A percentile compares a stretch with the other conserved stretches of the same genome.
These are phyloP conservation scores for Capreolus pygargus DNA, from an alignment of 2,113 vertebrate species.

Conservation along the genomic window DNA sequence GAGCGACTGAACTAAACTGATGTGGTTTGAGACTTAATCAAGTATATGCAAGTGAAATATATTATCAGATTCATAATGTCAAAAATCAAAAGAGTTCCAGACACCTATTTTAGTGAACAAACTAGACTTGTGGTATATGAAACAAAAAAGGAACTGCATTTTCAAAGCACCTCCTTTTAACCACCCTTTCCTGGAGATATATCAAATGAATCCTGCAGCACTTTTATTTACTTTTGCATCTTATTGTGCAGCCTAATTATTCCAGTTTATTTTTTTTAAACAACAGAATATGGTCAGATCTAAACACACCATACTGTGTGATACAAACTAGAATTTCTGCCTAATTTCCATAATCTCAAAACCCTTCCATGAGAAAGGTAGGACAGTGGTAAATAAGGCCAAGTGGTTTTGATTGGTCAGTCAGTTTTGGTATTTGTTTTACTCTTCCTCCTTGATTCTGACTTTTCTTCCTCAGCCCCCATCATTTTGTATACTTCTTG, in stretches of 20 bases:
- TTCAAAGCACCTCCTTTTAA: background rate
- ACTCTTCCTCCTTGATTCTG: background rate
- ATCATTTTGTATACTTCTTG: background rate
- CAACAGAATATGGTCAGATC: background rate
- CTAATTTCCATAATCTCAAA: background rate
- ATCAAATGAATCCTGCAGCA: background rate
- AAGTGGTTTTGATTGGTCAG: background rate
- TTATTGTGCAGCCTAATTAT: background rate
- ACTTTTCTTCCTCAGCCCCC: accelerated
- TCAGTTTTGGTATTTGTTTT: background rate
- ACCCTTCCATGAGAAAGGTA: background rate
- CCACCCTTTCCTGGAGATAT: accelerated
- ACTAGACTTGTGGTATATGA: background rate
- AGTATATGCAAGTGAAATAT: background rate
- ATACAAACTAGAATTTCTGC: background rate
- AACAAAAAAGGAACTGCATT: background rate
- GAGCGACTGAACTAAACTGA: too few species aligned
- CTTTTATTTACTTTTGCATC: background rate
- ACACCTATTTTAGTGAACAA: background rate
- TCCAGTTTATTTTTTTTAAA: background rate
- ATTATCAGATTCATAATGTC: background rate
- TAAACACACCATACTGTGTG: background rate
- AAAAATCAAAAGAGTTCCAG: background rate
- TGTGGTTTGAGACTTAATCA: background rate
- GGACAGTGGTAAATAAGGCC: background rate